Evolutionary conservation across 23 tunicate genomes (phyloP), one percentile per base, ranked within the genome.

Genomic region (Styela clava): DNA sequence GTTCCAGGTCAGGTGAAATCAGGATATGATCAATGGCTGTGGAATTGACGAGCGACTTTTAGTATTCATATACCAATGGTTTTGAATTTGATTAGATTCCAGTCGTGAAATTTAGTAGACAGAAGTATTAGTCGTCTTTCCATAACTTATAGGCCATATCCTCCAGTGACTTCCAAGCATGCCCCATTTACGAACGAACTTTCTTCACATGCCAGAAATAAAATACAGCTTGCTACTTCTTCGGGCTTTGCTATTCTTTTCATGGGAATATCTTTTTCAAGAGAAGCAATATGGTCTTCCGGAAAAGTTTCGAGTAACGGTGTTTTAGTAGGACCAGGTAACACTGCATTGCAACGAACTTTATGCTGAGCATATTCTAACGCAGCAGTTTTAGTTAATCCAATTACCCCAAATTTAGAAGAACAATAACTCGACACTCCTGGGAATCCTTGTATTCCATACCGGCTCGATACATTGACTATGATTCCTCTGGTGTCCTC

Each of bases 181-280:
- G 89, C 89, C 7, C 95, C 86, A 74, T 89, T 85, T 1, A 89
- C 86, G 62, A 81, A 89, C 3, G 86, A 79, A 69, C 95, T 89
- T 67, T 89, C 89, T 32, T 85, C 86, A 21, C 89, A 89, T 2
- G 95, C 88, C 34, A 89, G 74, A 74, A 85, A 89, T 61, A 89
- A 51, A 71, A 86, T 79, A 33, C 69, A 86, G 69, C 82, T 85
- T 51, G 95, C 95, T 27, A 89, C 70, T 81, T 89, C 95, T 19
- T 21, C 64, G 64, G 64, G 19, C 19, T 19, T 61, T 21, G 64
- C 64, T 19, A 61, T 19, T 61, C 64, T 61, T 19, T 21, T 21
- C 64, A 61, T 61, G 20, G 64, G 64, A 21, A 61, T 61, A 19
- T 19, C 64, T 19, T 19, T 21, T 21, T 61, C 21, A 19, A 61